Percentiles rank a stretch among this genome's conserved stretches.
phyloP scores from a whole-genome alignment of 2,113 vertebrate species.

The Myanophis thanlyinensis region DNA sequence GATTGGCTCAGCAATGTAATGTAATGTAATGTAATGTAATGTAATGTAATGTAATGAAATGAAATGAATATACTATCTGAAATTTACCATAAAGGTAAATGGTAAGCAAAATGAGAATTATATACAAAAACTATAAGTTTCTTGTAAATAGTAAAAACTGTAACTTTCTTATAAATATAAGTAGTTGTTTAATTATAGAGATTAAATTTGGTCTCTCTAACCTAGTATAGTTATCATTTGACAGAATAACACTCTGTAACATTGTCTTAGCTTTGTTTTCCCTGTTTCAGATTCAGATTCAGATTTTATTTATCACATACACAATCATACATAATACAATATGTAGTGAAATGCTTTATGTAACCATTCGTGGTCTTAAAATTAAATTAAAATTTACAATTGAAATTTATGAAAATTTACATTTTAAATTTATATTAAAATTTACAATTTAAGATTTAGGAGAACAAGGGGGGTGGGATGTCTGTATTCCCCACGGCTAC shows the following conservation, averaged over 20 bases:
- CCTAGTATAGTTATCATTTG: neutral
- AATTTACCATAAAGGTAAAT: neutral
- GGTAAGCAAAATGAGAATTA: neutral
- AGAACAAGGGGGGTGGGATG: too few species aligned
- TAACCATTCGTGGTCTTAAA: too few species aligned
- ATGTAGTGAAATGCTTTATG: too few species aligned
- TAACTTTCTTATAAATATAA: neutral
- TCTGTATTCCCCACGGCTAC: too few species aligned
- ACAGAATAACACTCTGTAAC: neutral
- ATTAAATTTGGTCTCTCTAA: neutral
- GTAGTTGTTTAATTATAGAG: neutral
- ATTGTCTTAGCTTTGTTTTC: neutral
- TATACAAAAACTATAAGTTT: neutral
- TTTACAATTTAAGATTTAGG: too few species aligned
- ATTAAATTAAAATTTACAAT: too few species aligned
- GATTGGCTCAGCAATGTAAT: neutral
- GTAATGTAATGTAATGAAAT: neutral
- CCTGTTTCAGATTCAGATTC: too few species aligned
- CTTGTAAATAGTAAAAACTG: neutral
- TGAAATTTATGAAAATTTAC: too few species aligned
- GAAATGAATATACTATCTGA: neutral
- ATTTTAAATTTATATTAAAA: too few species aligned
- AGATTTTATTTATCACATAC: too few species aligned
- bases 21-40: too few species aligned
- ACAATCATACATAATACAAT: too few species aligned